phyloP scores from a whole-genome alignment of 2,113 vertebrate genomes.

The Anas platyrhynchos region DNA sequence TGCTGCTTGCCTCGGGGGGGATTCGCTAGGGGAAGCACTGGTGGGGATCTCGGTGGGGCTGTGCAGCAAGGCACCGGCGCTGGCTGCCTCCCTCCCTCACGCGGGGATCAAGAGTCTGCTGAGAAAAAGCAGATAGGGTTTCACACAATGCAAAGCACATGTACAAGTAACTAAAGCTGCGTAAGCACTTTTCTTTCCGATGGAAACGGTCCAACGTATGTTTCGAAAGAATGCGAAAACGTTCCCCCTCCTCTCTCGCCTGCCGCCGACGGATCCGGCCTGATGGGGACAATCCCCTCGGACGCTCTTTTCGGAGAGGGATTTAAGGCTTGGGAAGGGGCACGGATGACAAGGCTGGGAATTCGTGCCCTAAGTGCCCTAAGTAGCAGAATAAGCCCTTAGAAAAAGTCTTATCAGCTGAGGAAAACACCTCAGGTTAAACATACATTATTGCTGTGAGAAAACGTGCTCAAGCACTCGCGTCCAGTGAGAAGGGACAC shows the following conservation, averaged over 20 bases:
- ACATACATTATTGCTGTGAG: not conserved
- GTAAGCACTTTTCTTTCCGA: conserved; percentile 56
- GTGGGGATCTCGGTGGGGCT: not conserved
- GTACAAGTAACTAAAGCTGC: conserved; percentile 27
- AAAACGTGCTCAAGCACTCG: not conserved
- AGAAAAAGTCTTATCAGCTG: not conserved
- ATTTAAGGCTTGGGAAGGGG: not conserved
- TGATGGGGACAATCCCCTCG: fast-evolving
- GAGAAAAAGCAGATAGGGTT: conserved; percentile 59
- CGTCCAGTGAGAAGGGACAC: not conserved
- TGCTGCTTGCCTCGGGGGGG: not conserved
- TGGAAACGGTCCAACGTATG: conserved; percentile 10
- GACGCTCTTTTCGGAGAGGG: not conserved
- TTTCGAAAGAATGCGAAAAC: conserved; percentile 48
- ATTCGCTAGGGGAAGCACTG: not conserved
- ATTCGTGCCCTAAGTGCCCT: not conserved
- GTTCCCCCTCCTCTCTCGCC: not conserved
- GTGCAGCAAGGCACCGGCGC: not conserved
- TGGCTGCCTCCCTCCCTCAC: not conserved
- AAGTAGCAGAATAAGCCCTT: not conserved
- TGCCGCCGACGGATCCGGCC: conserved; percentile 4
- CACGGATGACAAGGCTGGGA: not conserved
- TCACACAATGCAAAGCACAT: conserved; percentile 69
- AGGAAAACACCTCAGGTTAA: conserved; percentile 22
- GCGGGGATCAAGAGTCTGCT: not conserved